Evolutionary conservation across 2,888 invertebrate genomes (phyloP), one percentile per base, ranked within the genome.

Genomic region (Melangyna quadrimaculata): DNA sequence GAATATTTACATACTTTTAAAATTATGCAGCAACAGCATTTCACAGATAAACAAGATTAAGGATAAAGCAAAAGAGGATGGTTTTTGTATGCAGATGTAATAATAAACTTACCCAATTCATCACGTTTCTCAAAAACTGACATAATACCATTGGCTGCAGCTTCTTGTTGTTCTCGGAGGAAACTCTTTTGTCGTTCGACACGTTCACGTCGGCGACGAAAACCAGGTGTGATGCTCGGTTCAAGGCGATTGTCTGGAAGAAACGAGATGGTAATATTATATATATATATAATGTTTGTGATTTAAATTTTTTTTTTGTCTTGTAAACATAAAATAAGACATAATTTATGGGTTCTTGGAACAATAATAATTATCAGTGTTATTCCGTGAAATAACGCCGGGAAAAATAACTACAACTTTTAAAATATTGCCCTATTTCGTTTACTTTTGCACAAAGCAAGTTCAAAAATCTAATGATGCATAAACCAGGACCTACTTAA

Each of bases 181-280:
- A 97, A 96, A 90, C 96, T 96, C 73, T 96, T 95, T 90, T 97
- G 97, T 84, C 97, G 94, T 88, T 97, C 97, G 57, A 95, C 97
- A 87, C 97, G 94, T 90, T 97, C 97, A 83, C 97, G 94, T 82
- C 97, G 94, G 88, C 97, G 94, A 89, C 96, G 94, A 87, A 97
- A 93, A 70, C 96, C 96, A 55, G 97, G 96, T 32, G 95, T 97
- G 32, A 97, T 95, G 88, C 97, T 97, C 89, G 95, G 96, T 89
- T 94, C 94, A 55, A 89, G 88, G 78, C 89, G 87, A 61, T 84
- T 78, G 70, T 87, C 88, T 88, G 45, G n/a, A 80, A 63, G 9
- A 37, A 59, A 37, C 3, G 9, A 17, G 24, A 1, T n/a, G 40
- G 37, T n/a, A n/a, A n/a, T n/a, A n/a, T n/a, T n/a, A n/a, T n/a